Base-by-base conservation (phyloP, 1,140 invertebrate species). In the Drosophila arizonae region DNA sequence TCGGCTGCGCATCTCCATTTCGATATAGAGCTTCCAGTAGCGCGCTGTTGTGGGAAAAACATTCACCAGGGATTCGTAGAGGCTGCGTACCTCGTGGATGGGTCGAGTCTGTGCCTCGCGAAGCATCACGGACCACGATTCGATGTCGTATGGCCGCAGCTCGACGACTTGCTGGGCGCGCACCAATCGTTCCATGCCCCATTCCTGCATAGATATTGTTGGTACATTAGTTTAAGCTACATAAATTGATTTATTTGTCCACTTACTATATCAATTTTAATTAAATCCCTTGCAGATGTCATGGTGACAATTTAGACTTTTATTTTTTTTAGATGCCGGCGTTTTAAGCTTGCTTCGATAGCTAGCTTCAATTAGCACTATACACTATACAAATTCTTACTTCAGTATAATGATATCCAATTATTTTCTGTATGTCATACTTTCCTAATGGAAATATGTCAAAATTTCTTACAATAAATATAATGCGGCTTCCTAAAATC, bases 1-100 rank as follows among this genome's bases (percentile, higher is more conserved):
- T 92, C 97, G 94, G 74, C 95, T 95, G 92, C 98, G 98, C 95
- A 98, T 98, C 96, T 99, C 99, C 94, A 99, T 98, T 93, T 99
- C 99, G 85, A 99, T 99, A 93, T 99, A 99, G 76, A 99, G 97
- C 93, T 99, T 99, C 99, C 99, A 99, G 92, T 98, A 99, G 69
- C 98, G 94, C 1, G 98, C 99, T 46, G 97, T 97, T 39, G 97
- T 99, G 6, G 98, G 98, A 91, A 99, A 99, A 15, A 98, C 97
- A 13, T 93, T 92, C 1, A 99, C 97, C 1, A 99, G 93, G 82
- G 96, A 96, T 92, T 99, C 99, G 92, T 99, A 99, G 65, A 99
- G 94, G 9, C 95, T 94, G 51, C 98, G 93, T 9, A 98, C 97
- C 92, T 99, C 97, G 67, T 97, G 96, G 54, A 99, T 98, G 55